A percentile compares a stretch with the other conserved stretches of the same genome.
Conservation (phyloP, 2,888 invertebrate genomes). For the Protodeltote pygarga region DNA sequence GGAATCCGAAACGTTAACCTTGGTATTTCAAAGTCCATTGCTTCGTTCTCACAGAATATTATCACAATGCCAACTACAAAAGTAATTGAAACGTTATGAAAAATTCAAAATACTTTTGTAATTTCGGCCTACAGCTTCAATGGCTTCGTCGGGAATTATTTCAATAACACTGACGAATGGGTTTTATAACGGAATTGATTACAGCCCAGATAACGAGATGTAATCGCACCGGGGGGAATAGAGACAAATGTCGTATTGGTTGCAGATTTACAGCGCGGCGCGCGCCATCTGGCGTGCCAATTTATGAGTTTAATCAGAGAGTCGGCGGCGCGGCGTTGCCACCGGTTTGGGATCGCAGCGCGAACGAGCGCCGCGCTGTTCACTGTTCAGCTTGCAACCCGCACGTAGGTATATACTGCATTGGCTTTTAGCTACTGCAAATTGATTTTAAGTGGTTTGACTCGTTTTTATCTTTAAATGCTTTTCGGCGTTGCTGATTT, state of each 20-base stretch:
- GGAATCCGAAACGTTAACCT: constrained; percentile 26
- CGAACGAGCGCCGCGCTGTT: constrained; percentile 42
- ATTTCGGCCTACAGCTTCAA: constrained; percentile 22
- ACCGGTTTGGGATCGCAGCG: constrained; percentile 48
- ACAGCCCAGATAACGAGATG: constrained; percentile 61
- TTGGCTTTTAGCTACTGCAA: constrained; percentile 46
- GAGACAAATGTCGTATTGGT: constrained; percentile 83
- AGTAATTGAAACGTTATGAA: constrained; percentile 32
- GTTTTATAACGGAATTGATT: constrained; percentile 57
- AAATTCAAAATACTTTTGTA: constrained; percentile 28
- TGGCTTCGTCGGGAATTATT: constrained; percentile 45
- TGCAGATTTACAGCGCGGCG: constrained; percentile 80
- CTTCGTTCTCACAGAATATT: constrained; percentile 9
- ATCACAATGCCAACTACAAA: constrained; percentile 12
- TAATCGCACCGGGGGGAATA: constrained; percentile 71
- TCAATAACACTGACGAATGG: constrained; percentile 57
- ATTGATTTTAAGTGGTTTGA: constrained; percentile 47
- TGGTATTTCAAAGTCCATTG: constrained; percentile 28
- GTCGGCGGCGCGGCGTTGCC: constrained; percentile 48
- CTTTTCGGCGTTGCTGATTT: constrained; percentile 24
- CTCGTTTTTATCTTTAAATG: constrained; percentile 32
- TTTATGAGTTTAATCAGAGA: constrained; percentile 85
- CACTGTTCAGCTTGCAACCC: constrained; percentile 43
- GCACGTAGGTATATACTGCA: constrained; percentile 41
- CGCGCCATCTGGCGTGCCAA: constrained; percentile 80